Evolutionary conservation across 1,140 invertebrate genomes (phyloP).

Genomic region (Amphibalanus amphitrite): DNA sequence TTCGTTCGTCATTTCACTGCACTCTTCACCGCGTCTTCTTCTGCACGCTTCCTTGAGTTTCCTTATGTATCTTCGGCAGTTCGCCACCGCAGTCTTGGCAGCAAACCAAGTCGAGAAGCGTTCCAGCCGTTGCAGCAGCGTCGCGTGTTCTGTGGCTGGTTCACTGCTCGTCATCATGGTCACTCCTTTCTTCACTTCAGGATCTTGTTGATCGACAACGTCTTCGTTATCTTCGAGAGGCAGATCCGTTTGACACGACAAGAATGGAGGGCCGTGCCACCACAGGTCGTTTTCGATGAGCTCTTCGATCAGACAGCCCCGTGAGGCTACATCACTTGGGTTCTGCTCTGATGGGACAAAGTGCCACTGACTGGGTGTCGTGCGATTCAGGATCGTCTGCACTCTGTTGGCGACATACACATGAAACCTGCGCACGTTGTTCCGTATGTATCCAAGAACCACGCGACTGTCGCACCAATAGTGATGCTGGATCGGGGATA

Average conservation of each 20-base stretch:
- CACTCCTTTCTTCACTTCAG: too few relatives aligned
- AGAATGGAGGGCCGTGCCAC: background rate
- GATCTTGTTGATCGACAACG: background rate
- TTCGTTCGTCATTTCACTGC: background rate
- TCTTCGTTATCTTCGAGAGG: background rate
- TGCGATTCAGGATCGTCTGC: background rate
- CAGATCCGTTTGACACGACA: background rate
- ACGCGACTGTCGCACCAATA: constrained; percentile 6
- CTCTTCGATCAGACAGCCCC: background rate
- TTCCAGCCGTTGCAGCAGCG: background rate
- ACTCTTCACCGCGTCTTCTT: background rate
- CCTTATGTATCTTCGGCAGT: background rate
- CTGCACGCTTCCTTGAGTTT: background rate
- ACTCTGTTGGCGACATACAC: constrained; percentile 3
- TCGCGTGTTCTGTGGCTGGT: too few relatives aligned
- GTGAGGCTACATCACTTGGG: background rate
- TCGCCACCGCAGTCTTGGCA: background rate
- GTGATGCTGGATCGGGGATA: background rate
- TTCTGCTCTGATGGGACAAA: background rate
- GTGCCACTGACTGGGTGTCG: background rate
- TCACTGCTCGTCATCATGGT: too few relatives aligned
- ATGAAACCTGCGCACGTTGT: constrained; percentile 2
- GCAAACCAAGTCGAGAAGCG: background rate
- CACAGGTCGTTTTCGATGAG: background rate
- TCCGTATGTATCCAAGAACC: constrained; percentile 4